These are phyloP conservation scores for Semnopithecus entellus DNA, from an alignment of 2,113 vertebrate genomes.

Conservation along the genomic window DNA sequence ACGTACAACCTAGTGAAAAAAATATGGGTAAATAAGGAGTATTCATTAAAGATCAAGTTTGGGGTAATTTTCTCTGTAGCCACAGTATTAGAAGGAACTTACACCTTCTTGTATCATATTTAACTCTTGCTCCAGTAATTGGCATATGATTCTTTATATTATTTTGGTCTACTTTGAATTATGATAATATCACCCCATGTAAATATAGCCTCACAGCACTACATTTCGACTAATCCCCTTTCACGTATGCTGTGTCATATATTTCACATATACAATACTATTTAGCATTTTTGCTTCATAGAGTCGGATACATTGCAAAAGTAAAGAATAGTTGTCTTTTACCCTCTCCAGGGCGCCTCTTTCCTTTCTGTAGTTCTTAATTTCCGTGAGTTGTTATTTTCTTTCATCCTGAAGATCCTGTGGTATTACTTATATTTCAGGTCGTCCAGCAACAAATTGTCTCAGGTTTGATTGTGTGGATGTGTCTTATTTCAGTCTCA, in stretches of 20 bases:
- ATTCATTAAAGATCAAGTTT: not conserved
- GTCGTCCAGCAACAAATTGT: not conserved
- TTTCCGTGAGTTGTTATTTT: not conserved
- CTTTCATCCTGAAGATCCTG: not conserved
- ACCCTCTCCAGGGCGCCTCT: not conserved
- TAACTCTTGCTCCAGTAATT: not conserved
- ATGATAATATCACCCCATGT: not conserved
- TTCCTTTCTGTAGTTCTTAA: not conserved
- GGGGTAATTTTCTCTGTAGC: not conserved
- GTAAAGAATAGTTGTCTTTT: not conserved
- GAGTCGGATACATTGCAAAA: constrained; percentile 17
- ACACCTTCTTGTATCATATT: not conserved
- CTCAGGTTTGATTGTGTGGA: not conserved
- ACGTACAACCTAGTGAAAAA: not conserved
- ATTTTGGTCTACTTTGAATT: not conserved
- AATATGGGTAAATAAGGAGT: not conserved
- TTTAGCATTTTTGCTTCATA: not conserved
- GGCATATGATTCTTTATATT: not conserved
- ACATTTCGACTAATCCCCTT: not conserved
- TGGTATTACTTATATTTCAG: not conserved
- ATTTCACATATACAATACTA: not conserved
- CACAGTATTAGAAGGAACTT: not conserved
- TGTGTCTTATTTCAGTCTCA: not conserved
- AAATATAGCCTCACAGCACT: not conserved
- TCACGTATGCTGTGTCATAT: not conserved